These are phyloP conservation scores for Carassius gibelio DNA, from an alignment of 2,113 vertebrate species.

Conservation along the genomic window DNA sequence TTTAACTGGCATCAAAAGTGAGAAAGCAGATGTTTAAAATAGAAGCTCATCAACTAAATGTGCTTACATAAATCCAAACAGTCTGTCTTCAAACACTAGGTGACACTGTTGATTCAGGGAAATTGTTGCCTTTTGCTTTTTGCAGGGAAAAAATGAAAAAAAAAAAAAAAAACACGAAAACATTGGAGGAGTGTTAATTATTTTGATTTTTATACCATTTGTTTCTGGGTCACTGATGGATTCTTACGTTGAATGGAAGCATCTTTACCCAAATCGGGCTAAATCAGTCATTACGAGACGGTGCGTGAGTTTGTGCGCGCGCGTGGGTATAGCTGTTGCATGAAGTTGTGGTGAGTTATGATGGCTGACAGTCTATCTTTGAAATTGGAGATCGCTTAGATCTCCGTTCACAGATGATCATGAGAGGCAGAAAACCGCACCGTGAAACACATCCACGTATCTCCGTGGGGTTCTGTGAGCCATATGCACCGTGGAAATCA, in stretches of 20 bases:
- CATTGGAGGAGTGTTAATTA: constrained; percentile 66
- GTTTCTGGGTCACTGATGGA: constrained; percentile 63
- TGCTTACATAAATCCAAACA: neutral
- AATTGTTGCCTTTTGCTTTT: neutral
- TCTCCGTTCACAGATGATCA: constrained; percentile 8
- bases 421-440: neutral
- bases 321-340: neutral
- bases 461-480: neutral
- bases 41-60: constrained; percentile 59
- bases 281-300: constrained; percentile 42
- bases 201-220: constrained; percentile 59
- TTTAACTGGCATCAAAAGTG: constrained; percentile 57
- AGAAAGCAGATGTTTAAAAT: constrained; percentile 68
- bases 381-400: constrained; percentile 6
- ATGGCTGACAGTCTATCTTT: constrained; percentile 4
- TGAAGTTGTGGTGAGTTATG: constrained; percentile 20
- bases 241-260: constrained; percentile 43
- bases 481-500: constrained; percentile 13
- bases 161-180: constrained; percentile 48
- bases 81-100: constrained; percentile 55
- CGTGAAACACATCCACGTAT: neutral
- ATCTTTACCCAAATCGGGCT: constrained; percentile 57
- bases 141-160: too few relatives aligned
- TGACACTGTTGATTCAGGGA: constrained; percentile 67
- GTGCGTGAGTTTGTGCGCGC: neutral